phyloP scores from a whole-genome alignment of 2,888 invertebrate species.

The Stenodema calcarata region DNA sequence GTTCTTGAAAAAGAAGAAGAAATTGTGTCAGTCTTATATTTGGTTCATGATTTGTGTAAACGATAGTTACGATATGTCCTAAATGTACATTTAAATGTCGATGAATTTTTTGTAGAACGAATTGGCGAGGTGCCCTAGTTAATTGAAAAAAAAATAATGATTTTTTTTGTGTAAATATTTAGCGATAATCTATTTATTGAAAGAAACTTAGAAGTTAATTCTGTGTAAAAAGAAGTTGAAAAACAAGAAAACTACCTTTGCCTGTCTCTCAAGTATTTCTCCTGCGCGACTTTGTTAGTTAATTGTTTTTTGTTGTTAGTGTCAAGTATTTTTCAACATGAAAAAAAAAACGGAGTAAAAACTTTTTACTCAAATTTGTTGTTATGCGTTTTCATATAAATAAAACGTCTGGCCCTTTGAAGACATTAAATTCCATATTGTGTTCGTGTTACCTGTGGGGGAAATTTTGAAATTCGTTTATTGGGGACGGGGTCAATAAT shows the following conservation, averaged over 20 bases:
- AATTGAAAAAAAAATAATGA: not conserved
- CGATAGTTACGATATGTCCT: not conserved
- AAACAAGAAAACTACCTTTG: not conserved
- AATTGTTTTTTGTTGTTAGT: not conserved
- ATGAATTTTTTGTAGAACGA: not conserved
- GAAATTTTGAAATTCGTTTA: not conserved
- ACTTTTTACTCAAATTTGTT: not conserved
- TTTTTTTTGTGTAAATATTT: constrained; percentile 27
- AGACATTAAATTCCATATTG: not conserved
- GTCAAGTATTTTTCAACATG: not conserved
- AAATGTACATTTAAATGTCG: not conserved
- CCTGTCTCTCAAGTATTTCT: constrained; percentile 27
- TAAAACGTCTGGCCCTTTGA: not conserved
- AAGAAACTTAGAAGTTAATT: not conserved
- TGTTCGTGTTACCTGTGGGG: not conserved
- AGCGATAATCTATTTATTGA: constrained; percentile 40
- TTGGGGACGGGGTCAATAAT: not conserved
- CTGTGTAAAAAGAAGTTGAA: constrained; percentile 13
- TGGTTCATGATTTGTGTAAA: not conserved
- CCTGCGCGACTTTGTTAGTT: constrained; percentile 5
- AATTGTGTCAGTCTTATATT: not conserved
- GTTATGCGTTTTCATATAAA: not conserved
- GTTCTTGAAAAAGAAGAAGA: not conserved
- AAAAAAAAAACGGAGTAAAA: not conserved
- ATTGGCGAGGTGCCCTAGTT: constrained; percentile 22